Conservation (phyloP, 2,113 vertebrate genomes). For the Sinosuthora webbiana region DNA sequence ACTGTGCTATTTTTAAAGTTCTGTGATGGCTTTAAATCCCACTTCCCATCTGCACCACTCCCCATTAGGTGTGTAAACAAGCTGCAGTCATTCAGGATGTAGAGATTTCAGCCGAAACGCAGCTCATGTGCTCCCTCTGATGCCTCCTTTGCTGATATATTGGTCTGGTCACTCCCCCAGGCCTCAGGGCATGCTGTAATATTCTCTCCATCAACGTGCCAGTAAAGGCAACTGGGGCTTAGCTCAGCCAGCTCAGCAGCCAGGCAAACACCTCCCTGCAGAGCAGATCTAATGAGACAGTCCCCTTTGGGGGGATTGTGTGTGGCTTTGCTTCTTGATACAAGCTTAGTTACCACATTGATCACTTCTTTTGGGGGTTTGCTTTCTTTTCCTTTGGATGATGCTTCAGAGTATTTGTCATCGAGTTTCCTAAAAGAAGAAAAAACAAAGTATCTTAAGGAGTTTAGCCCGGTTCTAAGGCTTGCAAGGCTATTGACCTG, state of each 20-base stretch:
- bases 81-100: background rate
- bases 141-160: background rate
- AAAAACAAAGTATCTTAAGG: background rate
- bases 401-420: background rate
- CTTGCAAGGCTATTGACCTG: background rate
- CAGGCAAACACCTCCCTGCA: background rate
- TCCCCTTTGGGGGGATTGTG: background rate
- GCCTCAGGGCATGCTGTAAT: background rate
- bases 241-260: background rate
- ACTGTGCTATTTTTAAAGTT: constrained; percentile 30
- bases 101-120: background rate
- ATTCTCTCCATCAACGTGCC: background rate
- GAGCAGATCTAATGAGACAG: background rate
- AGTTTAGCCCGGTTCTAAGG: background rate
- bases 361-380: background rate
- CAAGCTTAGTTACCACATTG: background rate
- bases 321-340: background rate
- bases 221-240: background rate
- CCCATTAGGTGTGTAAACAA: background rate
- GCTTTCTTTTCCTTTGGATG: background rate
- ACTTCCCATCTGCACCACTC: background rate
- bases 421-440: background rate
- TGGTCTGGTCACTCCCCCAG: background rate
- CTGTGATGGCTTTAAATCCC: background rate
- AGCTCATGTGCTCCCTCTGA: constrained; percentile 31